Base-by-base conservation (phyloP, 2,113 vertebrate species). In the Emydura subglobosa region DNA sequence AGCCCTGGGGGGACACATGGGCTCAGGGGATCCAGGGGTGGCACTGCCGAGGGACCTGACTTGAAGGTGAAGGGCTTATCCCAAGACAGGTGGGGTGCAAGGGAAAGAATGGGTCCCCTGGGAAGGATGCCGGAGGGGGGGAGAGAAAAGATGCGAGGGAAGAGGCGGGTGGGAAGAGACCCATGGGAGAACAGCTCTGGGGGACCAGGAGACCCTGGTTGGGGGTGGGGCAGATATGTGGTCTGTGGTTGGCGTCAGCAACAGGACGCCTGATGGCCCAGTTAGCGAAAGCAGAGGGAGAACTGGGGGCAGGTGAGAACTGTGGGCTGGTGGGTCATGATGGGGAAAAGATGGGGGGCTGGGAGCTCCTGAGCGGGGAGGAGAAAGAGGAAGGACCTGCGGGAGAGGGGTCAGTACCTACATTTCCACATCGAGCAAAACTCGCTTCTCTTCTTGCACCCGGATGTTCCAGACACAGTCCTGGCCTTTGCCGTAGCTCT, bases 381-480 rank as follows among this genome's bases (percentile, higher is more conserved):
- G 59, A 27, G n/a, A 47, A 47, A 47, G 47, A 47, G 47, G 47
- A 47, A 47, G 47, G 47, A 8, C 5, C 47, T 47, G 6, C 6
- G 51, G 51, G 54, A 22, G 54, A 65, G 19, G 44, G 27, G 50
- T 4, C 24, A 13, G 53, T 83, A 97, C 99, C 96, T 97, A 99
- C 99, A 99, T 99, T 94, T 99, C 99, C 49, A 99, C 98, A 82
- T 99, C 99, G 91, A 99, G 98, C 89, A 99, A 98, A 76, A 99
- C 98, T 91, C 98, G 98, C 93, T 99, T 99, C 97, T 99, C 99
- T 90, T 99, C 99, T 51, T 98, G 99, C 42, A 99, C 99, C 6
- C 99, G 99, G 88, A 99, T 99, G 92, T 98, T 98, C 99, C 99
- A 99, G 53, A 99, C 98, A 44, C 99, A 99, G 97, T 99, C 99